These are phyloP conservation scores for Columbina picui DNA, from an alignment of 2,113 vertebrate genomes.

Conservation along the genomic window DNA sequence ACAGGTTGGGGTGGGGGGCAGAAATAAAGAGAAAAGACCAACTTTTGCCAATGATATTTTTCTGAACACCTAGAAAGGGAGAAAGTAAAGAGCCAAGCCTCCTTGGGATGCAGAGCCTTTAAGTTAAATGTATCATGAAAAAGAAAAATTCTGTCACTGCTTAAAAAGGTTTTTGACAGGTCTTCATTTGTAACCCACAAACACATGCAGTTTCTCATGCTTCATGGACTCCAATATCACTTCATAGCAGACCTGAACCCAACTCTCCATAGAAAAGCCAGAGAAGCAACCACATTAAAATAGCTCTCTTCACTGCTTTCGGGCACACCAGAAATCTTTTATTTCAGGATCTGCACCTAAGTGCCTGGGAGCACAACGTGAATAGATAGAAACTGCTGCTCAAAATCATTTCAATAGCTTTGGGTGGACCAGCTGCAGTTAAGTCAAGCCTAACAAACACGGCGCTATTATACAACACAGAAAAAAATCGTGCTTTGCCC, in stretches of 20 bases:
- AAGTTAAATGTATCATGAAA: constrained; percentile 54
- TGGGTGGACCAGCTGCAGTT: background rate
- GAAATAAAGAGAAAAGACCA: background rate
- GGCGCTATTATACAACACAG: background rate
- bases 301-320: background rate
- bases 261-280: constrained; percentile 1
- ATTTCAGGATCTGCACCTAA: constrained; percentile 22
- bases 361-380: background rate
- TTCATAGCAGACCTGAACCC: constrained; percentile 3
- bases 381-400: background rate
- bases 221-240: constrained; percentile 30
- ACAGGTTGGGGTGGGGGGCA: background rate
- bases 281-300: constrained; percentile 2
- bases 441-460: constrained; percentile 49
- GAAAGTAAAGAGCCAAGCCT: background rate
- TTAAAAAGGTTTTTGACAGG: constrained; percentile 66
- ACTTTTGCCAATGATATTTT: background rate
- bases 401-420: background rate
- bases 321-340: constrained; percentile 46
- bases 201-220: constrained; percentile 64
- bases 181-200: constrained; percentile 63
- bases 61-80: background rate
- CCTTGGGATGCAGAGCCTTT: background rate
- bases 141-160: constrained; percentile 41
- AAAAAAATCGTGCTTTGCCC: background rate